Conservation (phyloP, 2,113 vertebrate species). For the Urocolius indicus region DNA sequence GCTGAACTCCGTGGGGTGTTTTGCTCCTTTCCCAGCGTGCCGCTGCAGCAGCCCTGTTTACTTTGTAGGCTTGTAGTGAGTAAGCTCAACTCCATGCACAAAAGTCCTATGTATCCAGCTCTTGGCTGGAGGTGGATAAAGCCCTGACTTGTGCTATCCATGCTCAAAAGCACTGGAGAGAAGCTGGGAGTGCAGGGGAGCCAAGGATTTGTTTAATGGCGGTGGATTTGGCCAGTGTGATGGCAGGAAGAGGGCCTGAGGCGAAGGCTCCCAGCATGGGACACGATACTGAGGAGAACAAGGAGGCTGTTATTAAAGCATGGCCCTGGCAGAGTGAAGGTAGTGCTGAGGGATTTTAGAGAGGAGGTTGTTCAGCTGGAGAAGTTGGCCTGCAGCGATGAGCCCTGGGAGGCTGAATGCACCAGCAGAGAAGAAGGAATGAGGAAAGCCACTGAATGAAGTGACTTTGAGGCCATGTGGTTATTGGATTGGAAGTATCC, state of each 20-base stretch:
- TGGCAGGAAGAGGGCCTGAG: neutral
- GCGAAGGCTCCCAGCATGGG: accelerated
- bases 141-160: neutral
- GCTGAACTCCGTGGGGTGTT: neutral
- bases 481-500: neutral
- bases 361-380: neutral
- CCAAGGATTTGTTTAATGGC: neutral
- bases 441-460: neutral
- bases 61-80: neutral
- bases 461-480: accelerated
- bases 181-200: neutral
- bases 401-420: neutral
- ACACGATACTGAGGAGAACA: neutral
- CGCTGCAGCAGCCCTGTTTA: neutral
- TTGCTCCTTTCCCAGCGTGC: neutral
- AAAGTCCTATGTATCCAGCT: neutral
- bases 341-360: neutral
- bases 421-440: neutral
- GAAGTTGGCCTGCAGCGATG: neutral
- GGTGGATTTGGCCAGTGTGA: neutral
- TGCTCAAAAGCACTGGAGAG: neutral
- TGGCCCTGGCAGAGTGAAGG: neutral
- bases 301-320: neutral
- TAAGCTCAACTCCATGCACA: neutral
- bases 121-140: neutral